Percentiles rank a stretch among this genome's conserved stretches.
These are phyloP conservation scores for Pyrgilauda ruficollis DNA, from an alignment of 2,113 vertebrate genomes.

Conservation along the genomic window DNA sequence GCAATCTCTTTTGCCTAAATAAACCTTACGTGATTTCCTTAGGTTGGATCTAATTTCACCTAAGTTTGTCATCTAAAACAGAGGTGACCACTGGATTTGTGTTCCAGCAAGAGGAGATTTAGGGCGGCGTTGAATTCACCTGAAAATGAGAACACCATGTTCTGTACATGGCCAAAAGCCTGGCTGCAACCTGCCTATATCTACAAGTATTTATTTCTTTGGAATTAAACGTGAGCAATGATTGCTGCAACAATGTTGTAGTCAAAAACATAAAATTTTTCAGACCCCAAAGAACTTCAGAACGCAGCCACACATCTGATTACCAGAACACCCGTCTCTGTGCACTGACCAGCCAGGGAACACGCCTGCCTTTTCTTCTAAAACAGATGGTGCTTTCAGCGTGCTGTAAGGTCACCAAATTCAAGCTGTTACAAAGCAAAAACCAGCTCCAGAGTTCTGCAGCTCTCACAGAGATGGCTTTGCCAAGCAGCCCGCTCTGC, in stretches of 20 bases:
- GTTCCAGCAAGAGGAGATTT: not conserved
- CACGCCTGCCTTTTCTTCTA: not conserved
- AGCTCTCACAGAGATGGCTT: not conserved
- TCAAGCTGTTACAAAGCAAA: constrained; percentile 58
- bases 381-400: constrained; percentile 48
- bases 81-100: not conserved
- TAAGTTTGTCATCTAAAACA: not conserved
- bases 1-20: not conserved
- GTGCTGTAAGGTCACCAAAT: constrained; percentile 41
- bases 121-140: not conserved
- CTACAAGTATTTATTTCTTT: not conserved
- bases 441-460: constrained; percentile 20
- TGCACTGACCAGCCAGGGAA: constrained; percentile 15
- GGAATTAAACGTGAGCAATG: not conserved
- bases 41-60: not conserved
- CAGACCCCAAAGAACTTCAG: not conserved
- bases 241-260: not conserved
- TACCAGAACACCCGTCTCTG: not conserved
- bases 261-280: not conserved
- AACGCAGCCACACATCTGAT: not conserved
- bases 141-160: not conserved
- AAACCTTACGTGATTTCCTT: not conserved
- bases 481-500: constrained; percentile 20
- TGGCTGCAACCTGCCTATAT: not conserved
- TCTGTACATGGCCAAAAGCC: not conserved